Evolutionary conservation across 1,140 invertebrate species (phyloP).

Genomic region (Ctenoplectra terminalis): DNA sequence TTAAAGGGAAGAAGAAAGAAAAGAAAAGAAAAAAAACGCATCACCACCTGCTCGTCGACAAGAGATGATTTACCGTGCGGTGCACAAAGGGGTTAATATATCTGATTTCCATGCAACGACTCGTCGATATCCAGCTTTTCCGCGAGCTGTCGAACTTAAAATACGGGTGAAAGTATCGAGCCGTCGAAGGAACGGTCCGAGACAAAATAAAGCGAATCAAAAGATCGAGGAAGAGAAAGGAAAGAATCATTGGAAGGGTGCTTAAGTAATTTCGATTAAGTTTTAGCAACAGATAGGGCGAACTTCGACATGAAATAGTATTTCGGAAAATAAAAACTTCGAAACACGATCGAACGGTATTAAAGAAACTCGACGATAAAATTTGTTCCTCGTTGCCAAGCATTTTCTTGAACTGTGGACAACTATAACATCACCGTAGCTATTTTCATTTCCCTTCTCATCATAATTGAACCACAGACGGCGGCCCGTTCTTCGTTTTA

Average conservation of each 20-base stretch:
- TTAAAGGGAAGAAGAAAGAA: not conserved
- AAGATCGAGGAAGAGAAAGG: too few species aligned
- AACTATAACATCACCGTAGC: not conserved
- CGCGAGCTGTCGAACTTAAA: not conserved
- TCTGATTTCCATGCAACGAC: conserved; percentile 18
- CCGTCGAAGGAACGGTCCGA: too few species aligned
- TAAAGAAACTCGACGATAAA: too few species aligned
- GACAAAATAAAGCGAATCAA: not conserved
- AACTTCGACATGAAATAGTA: too few species aligned
- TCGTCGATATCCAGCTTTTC: not conserved
- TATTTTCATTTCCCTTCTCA: not conserved
- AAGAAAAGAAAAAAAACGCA: not conserved
- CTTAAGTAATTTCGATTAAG: too few species aligned
- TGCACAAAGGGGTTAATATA: conserved; percentile 23
- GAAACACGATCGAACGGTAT: too few species aligned
- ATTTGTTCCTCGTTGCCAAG: too few species aligned
- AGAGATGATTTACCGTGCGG: conserved; percentile 4
- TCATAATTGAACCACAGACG: not conserved
- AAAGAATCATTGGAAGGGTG: not conserved
- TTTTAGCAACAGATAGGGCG: too few species aligned
- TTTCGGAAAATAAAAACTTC: too few species aligned
- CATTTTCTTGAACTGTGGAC: not conserved
- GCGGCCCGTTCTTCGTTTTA: not conserved
- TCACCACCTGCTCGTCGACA: not conserved
- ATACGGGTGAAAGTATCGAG: not conserved